Evolutionary conservation across 2,888 invertebrate species (phyloP), one percentile per base, ranked within the genome.

Genomic region (Poecilobothrus nobilitatus): DNA sequence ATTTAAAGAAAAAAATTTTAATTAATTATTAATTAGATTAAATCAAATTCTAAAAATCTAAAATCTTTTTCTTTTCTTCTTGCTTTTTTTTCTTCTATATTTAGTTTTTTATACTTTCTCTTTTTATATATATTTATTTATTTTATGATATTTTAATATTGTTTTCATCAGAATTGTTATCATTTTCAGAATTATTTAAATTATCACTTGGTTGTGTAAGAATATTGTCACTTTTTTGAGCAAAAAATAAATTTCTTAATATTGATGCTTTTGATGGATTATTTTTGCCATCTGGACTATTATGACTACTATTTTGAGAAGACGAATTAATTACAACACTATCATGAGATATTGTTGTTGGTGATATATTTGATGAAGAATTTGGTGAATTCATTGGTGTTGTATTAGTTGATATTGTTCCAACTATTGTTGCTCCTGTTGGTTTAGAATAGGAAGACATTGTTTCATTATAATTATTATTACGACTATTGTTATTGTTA

Each of bases 181-280:
- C 53, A 53, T n/a, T 53, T 18, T 53, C 53, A 53, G 53, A 53
- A 53, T 53, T 53, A 6, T 65, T 34, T 65, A 18, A 22, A 63
- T 63, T 63, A 63, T 63, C 22, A 63, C 22, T 22, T 64, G 21
- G 10, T 64, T 64, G 27, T 4, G 8, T 22, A 22, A 64, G 21
- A 27, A 18, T 34, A 34, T 65, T 65, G 65, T 70, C 69, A 71
- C 70, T 71, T 66, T 71, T 72, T 71, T 71, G 71, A 70, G 72
- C 71, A 69, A 75, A 75, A 69, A 76, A 76, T 63, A 75, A 71
- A 72, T 74, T 74, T 66, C 76, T 70, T 67, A 76, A 68, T 63
- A 75, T 74, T 62, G 76, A 73, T 67, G 75, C 73, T 68, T 75
- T 75, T 63, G 75, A 75, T 67, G 73, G 69, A 68, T 71, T 73